A percentile compares a stretch with the other conserved stretches of the same genome.
Conservation (phyloP, 2,888 invertebrate genomes). For the Cephus rjabovi region DNA sequence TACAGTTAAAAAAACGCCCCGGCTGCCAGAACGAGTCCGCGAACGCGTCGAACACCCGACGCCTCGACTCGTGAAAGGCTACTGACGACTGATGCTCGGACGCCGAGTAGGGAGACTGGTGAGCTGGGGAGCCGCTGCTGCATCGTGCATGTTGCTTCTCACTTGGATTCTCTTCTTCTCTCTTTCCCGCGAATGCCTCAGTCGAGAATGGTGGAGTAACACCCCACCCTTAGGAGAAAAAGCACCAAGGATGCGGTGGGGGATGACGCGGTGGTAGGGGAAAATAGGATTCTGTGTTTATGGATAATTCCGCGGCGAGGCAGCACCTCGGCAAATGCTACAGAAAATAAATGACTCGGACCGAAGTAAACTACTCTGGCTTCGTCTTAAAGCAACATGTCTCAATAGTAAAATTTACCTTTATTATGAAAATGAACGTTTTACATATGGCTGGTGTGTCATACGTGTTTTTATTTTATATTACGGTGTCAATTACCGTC, state of each 20-base stretch:
- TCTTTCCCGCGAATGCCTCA: constrained; percentile 17
- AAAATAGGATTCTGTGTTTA: constrained; percentile 8
- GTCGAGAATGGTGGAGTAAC: not conserved
- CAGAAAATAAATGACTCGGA: not conserved
- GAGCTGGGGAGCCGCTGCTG: constrained; percentile 2
- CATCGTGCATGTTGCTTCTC: constrained; percentile 13
- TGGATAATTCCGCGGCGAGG: constrained; percentile 25
- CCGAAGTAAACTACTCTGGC: no score
- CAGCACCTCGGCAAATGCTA: constrained; percentile 27
- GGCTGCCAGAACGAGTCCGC: not conserved
- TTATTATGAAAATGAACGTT: constrained; percentile 62
- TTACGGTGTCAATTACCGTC: constrained; percentile 37
- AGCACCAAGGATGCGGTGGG: constrained; percentile 30
- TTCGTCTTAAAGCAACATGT: no score
- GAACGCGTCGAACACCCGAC: constrained; percentile 28
- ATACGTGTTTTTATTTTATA: constrained; percentile 26
- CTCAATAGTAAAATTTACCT: constrained; percentile 55
- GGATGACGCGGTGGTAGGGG: constrained; percentile 29
- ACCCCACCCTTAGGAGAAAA: constrained; percentile 14
- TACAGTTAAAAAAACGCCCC: not conserved
- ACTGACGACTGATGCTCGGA: constrained; percentile 40
- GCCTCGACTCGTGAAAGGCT: constrained; percentile 55
- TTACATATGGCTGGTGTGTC: constrained; percentile 57
- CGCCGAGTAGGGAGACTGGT: constrained; percentile 31
- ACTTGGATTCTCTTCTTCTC: constrained; percentile 25